Percentiles rank a stretch among this genome's conserved stretches.
These are phyloP conservation scores for Hycleus cichorii DNA, from an alignment of 1,140 invertebrate species.

Conservation along the genomic window DNA sequence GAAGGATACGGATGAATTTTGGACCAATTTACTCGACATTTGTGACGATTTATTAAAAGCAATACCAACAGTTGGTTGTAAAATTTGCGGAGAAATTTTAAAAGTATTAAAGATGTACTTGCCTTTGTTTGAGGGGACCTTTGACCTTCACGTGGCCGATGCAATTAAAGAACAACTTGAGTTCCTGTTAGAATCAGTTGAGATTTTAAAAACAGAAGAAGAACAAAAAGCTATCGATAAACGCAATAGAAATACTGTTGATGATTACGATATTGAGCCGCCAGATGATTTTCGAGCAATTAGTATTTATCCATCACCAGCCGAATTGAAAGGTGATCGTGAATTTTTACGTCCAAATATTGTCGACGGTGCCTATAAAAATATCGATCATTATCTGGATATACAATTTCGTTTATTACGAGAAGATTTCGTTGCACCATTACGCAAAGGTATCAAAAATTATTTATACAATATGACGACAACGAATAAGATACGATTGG, in stretches of 20 bases:
- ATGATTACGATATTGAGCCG: conserved; percentile 32
- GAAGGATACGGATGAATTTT: conserved; percentile 21
- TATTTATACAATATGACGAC: conserved; percentile 29
- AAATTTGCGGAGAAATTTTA: conserved; percentile 39
- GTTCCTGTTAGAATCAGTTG: conserved; percentile 34
- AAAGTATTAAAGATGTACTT: conserved; percentile 38
- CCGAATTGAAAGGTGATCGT: conserved; percentile 33
- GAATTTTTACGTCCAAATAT: conserved; percentile 44
- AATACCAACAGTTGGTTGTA: conserved; percentile 26
- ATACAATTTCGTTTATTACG: conserved; percentile 66
- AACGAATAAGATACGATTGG: conserved; percentile 20
- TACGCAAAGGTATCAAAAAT: conserved; percentile 48
- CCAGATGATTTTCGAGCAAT: conserved; percentile 44
- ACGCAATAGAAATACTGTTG: conserved; percentile 9
- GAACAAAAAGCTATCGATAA: conserved; percentile 23
- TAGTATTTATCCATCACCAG: conserved; percentile 40
- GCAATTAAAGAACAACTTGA: conserved; percentile 32
- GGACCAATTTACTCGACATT: conserved; percentile 8
- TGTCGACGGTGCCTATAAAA: conserved; percentile 51
- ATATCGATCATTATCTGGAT: conserved; percentile 66
- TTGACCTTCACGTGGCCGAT: conserved; percentile 35
- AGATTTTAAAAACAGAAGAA: conserved; percentile 29
- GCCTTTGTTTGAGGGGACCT: conserved; percentile 35
- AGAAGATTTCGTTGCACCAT: conserved; percentile 62
- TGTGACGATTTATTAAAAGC: conserved; percentile 1